Base-by-base conservation (phyloP, 35 echinoderm and acorn worm species). In the Ophioderma brevispina region DNA sequence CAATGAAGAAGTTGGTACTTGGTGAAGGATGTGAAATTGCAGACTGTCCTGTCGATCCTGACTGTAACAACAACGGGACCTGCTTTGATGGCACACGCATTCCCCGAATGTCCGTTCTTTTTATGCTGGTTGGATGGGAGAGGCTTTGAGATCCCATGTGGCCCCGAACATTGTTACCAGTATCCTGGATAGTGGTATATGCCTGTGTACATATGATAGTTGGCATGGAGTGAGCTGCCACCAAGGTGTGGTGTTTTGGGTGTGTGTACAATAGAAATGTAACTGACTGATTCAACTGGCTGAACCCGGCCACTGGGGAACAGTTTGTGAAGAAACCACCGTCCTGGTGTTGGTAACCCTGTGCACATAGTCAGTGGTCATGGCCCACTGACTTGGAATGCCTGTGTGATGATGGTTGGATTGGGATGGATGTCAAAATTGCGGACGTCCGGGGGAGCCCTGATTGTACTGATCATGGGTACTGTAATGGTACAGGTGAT, bases 111-210 rank as follows among this genome's bases (percentile, higher is more conserved):
- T n/a, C 79, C 52, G 88, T 38, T 80, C 86, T 32, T 97, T 91
- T 49, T 42, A 39, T 31, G 10, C 55, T 35, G 95, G 95, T 23
- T 97, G 95, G 95, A 97, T 97, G 95, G 95, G 95, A 11, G 84
- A 90, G 18, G 91, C 95, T 15, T 97, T 84, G 91, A 97, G 23
- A 70, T 88, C 18, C 87, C 88, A 14, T 97, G 95, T 85, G 91
- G 91, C 32, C 91, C 91, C 50, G 84, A 93, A 36, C 55, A 93
- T 85, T 91, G 95, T 13, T 76, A 56, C 36, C 95, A 97, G 46
- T 75, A 85, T 38, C 95, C 95, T 85, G 79, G 89, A 97, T 41
- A 97, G 95, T 91, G 95, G 95, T 14, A 77, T 91, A 18, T 97
- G 95, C 55, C 13, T 77, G 39, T 97, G 95, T 80, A 96, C 91